Percentiles rank a stretch among this genome's conserved stretches.
phyloP scores from a whole-genome alignment of 2,113 vertebrate genomes.

The crab-eating macaque (Macaca fascicularis) region DNA sequence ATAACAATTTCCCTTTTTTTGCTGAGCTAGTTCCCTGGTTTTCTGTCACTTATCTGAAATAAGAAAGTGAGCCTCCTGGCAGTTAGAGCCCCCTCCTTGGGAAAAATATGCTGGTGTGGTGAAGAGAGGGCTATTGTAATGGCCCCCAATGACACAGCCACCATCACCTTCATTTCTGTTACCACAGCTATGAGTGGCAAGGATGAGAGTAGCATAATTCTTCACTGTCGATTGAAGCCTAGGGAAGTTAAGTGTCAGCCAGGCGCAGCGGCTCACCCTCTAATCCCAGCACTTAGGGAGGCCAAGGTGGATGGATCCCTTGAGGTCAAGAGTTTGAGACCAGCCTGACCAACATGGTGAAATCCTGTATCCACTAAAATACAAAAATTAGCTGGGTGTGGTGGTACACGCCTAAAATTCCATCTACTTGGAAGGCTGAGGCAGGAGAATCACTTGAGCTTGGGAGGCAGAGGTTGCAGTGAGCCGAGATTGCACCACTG shows the following conservation, averaged over 20 bases:
- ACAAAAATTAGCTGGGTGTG: too few species aligned
- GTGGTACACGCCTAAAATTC: fast-evolving
- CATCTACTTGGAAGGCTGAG: too few species aligned
- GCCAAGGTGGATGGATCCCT: too few species aligned
- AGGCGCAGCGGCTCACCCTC: too few species aligned
- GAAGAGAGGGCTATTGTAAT: background rate
- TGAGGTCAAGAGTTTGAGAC: too few species aligned
- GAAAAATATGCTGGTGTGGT: background rate
- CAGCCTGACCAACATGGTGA: too few species aligned
- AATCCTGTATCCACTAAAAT: too few species aligned
- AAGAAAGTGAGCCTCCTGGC: background rate
- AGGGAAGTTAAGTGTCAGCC: fast-evolving
- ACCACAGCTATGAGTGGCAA: background rate
- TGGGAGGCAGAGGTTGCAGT: too few species aligned
- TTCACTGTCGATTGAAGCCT: background rate
- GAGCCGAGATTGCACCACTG: fast-evolving
- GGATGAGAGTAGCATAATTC: too few species aligned
- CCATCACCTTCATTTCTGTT: too few species aligned
- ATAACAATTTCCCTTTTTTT: background rate
- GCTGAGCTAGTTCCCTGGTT: background rate
- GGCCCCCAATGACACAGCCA: background rate
- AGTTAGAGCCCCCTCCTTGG: background rate
- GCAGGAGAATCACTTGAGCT: too few species aligned
- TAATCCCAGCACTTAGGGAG: too few species aligned
- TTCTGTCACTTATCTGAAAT: background rate